These are phyloP conservation scores for Lordiphosa stackelbergi DNA, from an alignment of 1,140 invertebrate genomes.

Conservation along the genomic window DNA sequence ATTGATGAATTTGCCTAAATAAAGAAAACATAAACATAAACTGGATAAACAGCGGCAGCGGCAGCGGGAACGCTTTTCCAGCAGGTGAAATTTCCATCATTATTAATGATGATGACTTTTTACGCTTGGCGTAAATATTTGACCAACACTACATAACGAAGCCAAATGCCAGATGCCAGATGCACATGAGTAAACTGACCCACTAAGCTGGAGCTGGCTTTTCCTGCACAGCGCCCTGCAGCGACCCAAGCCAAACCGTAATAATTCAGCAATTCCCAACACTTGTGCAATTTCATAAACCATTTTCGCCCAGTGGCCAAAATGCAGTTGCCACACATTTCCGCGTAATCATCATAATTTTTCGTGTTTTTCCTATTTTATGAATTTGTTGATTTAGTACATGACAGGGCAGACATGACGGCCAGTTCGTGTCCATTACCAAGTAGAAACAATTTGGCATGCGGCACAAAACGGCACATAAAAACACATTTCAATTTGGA, in stretches of 20 bases:
- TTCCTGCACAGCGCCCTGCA: slow-evolving; percentile 50
- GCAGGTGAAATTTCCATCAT: slow-evolving; percentile 68
- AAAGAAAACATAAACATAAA: slow-evolving; percentile 51
- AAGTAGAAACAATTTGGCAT: slow-evolving; percentile 42
- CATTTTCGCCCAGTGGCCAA: slow-evolving; percentile 55
- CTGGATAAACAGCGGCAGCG: slow-evolving; percentile 11
- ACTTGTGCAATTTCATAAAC: slow-evolving; percentile 71
- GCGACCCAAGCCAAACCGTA: slow-evolving; percentile 29
- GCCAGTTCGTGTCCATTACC: slow-evolving; percentile 15
- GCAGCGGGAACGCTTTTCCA: slow-evolving; percentile 46
- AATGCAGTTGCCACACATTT: slow-evolving; percentile 65
- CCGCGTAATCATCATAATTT: slow-evolving; percentile 72
- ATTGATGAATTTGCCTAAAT: slow-evolving; percentile 69
- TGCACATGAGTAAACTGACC: slow-evolving; percentile 60
- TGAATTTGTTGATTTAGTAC: slow-evolving; percentile 54
- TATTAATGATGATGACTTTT: slow-evolving; percentile 73
- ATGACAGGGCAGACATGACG: slow-evolving; percentile 7
- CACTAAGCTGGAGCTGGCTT: slow-evolving; percentile 44
- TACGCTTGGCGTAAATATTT: slow-evolving; percentile 63
- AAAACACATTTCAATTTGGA: slow-evolving; percentile 69
- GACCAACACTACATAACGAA: slow-evolving; percentile 53
- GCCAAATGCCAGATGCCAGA: slow-evolving; percentile 36
- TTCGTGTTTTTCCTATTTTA: slow-evolving; percentile 49
- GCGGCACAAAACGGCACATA: slow-evolving; percentile 53
- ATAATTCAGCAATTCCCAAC: slow-evolving; percentile 65